Conservation (phyloP, 37 sponge, comb jelly and placozoan genomes). For the Spongia lamella region DNA sequence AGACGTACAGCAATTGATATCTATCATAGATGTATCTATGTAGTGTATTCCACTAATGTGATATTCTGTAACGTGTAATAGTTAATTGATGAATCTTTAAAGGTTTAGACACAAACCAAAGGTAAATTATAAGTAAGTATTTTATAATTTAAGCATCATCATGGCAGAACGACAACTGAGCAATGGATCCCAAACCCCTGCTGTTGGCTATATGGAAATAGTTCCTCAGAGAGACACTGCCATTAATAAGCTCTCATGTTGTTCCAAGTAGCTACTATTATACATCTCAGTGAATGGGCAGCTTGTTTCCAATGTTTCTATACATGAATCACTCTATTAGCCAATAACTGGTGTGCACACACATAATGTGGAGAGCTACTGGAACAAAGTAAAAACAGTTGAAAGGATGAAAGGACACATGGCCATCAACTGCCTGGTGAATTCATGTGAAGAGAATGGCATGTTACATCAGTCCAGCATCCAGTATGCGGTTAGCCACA, state of each 20-base stretch:
- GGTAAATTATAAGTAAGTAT: neutral
- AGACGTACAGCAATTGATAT: slow-evolving; percentile 42
- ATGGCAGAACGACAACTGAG: slow-evolving; percentile 58
- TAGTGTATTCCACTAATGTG: too few species aligned
- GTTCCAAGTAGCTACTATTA: too few species aligned
- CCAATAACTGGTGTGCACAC: slow-evolving; percentile 66
- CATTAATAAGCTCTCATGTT: too few species aligned
- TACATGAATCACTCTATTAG: slow-evolving; percentile 54
- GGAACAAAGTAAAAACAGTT: slow-evolving; percentile 61
- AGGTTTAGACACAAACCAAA: slow-evolving; percentile 60
- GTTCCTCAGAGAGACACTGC: slow-evolving; percentile 50
- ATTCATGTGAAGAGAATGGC: slow-evolving; percentile 73
- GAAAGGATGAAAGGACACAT: slow-evolving; percentile 63
- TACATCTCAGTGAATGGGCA: slow-evolving; percentile 58
- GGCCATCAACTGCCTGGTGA: slow-evolving; percentile 52
- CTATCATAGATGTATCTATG: too few species aligned
- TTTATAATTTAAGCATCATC: slow-evolving; percentile 57
- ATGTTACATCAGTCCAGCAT: slow-evolving; percentile 14
- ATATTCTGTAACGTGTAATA: too few species aligned
- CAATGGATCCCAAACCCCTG: slow-evolving; percentile 29
- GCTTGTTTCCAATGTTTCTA: slow-evolving; percentile 38
- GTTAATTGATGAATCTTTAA: slow-evolving; percentile 56
- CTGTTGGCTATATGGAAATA: slow-evolving; percentile 66
- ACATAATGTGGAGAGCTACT: slow-evolving; percentile 63
- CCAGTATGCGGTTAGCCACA: too few species aligned